Evolutionary conservation across 2,113 vertebrate genomes (phyloP), one percentile per base, ranked within the genome.

Genomic region (Choloepus hoffmanni): DNA sequence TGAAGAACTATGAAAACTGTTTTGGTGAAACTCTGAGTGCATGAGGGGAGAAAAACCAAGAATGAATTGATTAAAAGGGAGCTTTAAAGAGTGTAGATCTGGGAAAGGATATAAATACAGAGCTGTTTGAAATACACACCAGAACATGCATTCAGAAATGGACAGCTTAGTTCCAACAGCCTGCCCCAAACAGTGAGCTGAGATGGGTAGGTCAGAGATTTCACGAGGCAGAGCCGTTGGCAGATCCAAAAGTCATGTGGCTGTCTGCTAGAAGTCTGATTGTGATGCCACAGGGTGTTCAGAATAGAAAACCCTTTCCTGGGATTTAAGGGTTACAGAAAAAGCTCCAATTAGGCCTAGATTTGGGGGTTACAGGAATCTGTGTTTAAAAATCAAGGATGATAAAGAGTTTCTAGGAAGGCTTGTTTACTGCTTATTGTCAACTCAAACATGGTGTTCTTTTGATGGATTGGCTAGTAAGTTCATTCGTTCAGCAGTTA

Each of bases 381-480:
- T 95, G 48, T 85, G 16, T 96, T 90, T 93, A 76, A 63, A 84
- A 58, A 53, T 72, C 36, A 76, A 79, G 62, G n/a, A 18, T 63
- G 16, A 58, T 55, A 85, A 82, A 7, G 7, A 83, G 21, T 60
- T 76, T n/a, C 45, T 50, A 50, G 4, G 36, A 76, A 90, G 36
- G 28, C 8, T 85, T 87, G 26, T 76, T 90, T 60, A 3, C 68
- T 21, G 2, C 48, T 60, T 72, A 76, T 18, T 86, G 68, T 33
- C 60, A 84, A 53, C 58, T 78, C 53, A 48, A 67, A 43, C 3
- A 8, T 58, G 30, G 45, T 65, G 3, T 68, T 88, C n/a, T 79
- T 92, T 92, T 92, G 82, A 96, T 91, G n/a, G 45, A 94, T 40
- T 58, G 43, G 55, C 70, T 91, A 67, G 78, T 33, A 92, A 70